phyloP scores from a whole-genome alignment of 2,113 vertebrate genomes.

The Coptodon rendalli region DNA sequence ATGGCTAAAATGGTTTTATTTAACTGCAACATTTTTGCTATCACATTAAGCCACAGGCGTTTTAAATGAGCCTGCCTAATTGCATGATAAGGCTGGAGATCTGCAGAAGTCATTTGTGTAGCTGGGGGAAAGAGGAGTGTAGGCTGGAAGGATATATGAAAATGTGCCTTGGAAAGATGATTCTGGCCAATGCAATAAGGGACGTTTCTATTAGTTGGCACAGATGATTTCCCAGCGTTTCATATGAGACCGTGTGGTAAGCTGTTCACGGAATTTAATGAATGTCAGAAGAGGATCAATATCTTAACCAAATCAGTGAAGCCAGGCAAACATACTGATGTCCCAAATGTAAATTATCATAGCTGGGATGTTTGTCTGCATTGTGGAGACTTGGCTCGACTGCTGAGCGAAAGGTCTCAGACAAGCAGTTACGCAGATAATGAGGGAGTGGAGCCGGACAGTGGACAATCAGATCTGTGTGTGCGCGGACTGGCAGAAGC shows the following conservation, averaged over 20 bases:
- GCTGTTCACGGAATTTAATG: neutral
- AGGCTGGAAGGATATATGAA: neutral
- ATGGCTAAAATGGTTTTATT: neutral
- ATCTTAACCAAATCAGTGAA: slow-evolving; percentile 13
- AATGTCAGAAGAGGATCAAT: neutral
- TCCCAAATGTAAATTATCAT: slow-evolving; percentile 22
- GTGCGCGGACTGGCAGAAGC: neutral
- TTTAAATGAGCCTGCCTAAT: neutral
- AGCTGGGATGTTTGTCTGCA: slow-evolving; percentile 50
- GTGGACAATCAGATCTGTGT: slow-evolving; percentile 57
- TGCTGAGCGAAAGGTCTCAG: slow-evolving; percentile 50
- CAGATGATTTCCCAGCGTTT: neutral
- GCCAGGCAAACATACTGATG: neutral
- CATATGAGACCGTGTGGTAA: neutral
- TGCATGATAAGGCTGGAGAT: neutral
- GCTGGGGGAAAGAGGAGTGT: neutral
- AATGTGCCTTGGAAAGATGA: neutral
- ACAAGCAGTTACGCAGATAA: slow-evolving; percentile 60
- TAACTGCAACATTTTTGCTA: neutral
- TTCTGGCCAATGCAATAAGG: neutral
- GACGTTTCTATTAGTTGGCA: neutral
- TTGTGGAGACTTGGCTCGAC: slow-evolving; percentile 7
- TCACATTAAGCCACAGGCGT: neutral
- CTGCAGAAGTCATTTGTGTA: neutral
- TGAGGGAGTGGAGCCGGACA: slow-evolving; percentile 56